Base-by-base conservation (phyloP, 1,140 invertebrate species). In the Drosophila bocki region DNA sequence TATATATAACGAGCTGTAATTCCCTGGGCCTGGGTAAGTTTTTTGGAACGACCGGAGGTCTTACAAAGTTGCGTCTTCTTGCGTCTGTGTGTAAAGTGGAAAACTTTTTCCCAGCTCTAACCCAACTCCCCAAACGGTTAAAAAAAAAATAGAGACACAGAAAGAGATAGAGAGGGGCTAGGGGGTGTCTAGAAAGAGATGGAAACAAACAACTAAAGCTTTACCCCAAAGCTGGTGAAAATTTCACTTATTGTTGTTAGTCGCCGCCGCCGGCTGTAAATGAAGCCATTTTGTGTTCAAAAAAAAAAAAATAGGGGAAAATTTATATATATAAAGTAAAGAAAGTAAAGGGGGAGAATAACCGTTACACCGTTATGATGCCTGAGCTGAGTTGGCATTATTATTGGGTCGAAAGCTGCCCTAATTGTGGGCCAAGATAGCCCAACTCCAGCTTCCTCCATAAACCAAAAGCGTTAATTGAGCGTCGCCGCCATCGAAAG, bases 41-140 rank as follows among this genome's bases (percentile, higher is more conserved):
- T 72, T 72, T 71, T 35, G 29, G 42, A 42, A 59, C 35, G 41
- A 71, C 22, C 65, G 48, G 44, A 45, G 51, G 37, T 80, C 62
- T 68, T 75, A 48, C 63, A 57, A 80, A 80, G 70, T 78, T 64
- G 67, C 74, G 50, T 53, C 64, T 77, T 67, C 65, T 57, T 56
- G 37, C 71, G 17, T 29, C 47, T 61, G 58, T 76, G 81, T 84
- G 83, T 84, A 87, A 87, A 87, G 83, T 87, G 84, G 83, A 87
- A 87, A 87, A 87, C 60, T 87, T 87, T 88, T 78, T 53, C 47
- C 51, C 51, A 64, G 57, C 50, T 50, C 67, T 78, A 68, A 51
- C 63, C 65, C 65, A 65, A 51, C 37, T 22, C 56, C 47, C 47
- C 17, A 29, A 33, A 62, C 19, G 22, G 33, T 45, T 37, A 39